Percentiles rank a stretch among this genome's conserved stretches.
Evolutionary conservation across 2,888 invertebrate species (phyloP).

Genomic region (Diogma glabrata): DNA sequence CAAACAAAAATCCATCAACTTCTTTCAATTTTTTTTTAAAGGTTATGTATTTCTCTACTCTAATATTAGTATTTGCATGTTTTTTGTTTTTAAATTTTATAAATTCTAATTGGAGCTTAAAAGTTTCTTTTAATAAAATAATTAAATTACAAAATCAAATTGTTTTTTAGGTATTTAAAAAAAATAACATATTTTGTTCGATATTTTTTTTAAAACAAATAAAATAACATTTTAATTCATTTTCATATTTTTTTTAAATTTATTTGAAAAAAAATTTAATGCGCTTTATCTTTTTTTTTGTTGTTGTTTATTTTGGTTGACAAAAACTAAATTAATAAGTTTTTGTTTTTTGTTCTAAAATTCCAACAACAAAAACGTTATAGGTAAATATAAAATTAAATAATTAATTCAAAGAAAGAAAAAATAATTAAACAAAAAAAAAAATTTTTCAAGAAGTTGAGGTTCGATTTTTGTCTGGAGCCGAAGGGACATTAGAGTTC

Average conservation of each 20-base stretch:
- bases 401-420: not conserved
- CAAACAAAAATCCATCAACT: slow-evolving; percentile 81
- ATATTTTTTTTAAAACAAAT: too few species aligned
- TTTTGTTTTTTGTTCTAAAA: not conserved
- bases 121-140: not conserved
- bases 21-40: slow-evolving; percentile 42
- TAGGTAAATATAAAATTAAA: not conserved
- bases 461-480: slow-evolving; percentile 42
- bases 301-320: too few species aligned
- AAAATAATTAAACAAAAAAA: slow-evolving; percentile 5
- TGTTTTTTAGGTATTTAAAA: too few species aligned
- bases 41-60: slow-evolving; percentile 18
- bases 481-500: slow-evolving; percentile 32
- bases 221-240: too few species aligned
- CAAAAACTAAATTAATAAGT: too few species aligned
- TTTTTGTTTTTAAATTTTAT: not conserved
- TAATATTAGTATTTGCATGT: slow-evolving; percentile 11
- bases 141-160: too few species aligned
- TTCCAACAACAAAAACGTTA: too few species aligned
- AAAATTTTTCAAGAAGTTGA: slow-evolving; percentile 38
- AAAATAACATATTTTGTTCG: too few species aligned
- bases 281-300: too few species aligned
- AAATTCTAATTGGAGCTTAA: not conserved
- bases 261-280: too few species aligned
- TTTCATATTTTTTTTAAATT: too few species aligned